phyloP scores from a whole-genome alignment of 1,140 invertebrate genomes.

The Chionoecetes opilio region DNA sequence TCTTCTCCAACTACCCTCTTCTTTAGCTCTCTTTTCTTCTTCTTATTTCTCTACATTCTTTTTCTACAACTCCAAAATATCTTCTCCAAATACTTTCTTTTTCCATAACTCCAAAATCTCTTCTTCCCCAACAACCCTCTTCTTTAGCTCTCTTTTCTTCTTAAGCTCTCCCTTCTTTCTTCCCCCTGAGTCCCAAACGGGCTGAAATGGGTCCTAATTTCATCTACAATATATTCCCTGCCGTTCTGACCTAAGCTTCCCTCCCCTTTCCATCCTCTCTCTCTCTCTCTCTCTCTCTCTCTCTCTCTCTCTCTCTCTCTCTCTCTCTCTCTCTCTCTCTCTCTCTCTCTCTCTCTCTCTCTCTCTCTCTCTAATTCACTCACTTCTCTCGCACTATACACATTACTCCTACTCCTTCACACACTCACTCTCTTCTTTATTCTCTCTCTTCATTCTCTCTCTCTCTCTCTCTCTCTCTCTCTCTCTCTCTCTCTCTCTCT shows the following conservation, averaged over 20 bases:
- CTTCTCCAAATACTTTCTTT: background rate
- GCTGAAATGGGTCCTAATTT: background rate
- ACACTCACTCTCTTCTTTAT: background rate
- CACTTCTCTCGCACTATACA: too few relatives aligned
- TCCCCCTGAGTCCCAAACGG: background rate
- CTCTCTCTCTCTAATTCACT: background rate
- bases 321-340: background rate
- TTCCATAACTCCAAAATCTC: background rate
- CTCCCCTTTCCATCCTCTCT: background rate
- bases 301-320: background rate
- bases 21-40: background rate
- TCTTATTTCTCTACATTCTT: background rate
- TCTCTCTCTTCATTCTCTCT: background rate
- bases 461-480: background rate
- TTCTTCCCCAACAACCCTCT: background rate
- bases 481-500: background rate
- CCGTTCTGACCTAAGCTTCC: background rate
- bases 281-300: background rate
- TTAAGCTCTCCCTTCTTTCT: background rate
- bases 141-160: background rate
- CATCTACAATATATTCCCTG: conserved; percentile 19
- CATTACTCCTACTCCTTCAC: background rate
- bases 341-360: background rate
- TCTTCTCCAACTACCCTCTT: background rate
- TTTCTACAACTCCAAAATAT: background rate